Evolutionary conservation across 2,113 vertebrate species (phyloP), one percentile per base, ranked within the genome.

Genomic region (Pardalotus punctatus): DNA sequence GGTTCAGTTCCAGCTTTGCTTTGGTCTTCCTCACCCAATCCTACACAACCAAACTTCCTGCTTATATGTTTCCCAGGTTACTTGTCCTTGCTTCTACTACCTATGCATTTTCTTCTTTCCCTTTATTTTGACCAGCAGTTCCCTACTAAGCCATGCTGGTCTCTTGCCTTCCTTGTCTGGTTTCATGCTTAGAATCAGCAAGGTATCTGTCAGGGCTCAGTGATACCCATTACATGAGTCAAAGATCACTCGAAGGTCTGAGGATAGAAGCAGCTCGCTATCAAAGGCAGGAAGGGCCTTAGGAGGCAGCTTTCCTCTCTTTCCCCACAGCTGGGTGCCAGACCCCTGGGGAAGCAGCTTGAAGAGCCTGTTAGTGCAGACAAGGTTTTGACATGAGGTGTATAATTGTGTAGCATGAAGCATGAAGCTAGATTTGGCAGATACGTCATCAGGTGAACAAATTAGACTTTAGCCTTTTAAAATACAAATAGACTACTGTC

Each of bases 151-250:
- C 45, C 11, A 9, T 51, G 22, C 22, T 35, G 9, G 13, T 43
- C 45, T 76, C 31, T 43, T 36, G 27, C 27, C 33, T 45, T 36
- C 22, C 18, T 43, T 51, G 36, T 27, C 72, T 29, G 6, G 12
- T 86, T 67, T 51, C 7, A 3, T 77, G 22, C 45, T 58, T 38
- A 31, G 33, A 50, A 57, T 31, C 18, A 57, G 14, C 28, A 23
- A 40, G 14, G 15, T 64, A 20, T 5, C 31, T 57, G 9, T 35
- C 35, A 22, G 28, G 29, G 43, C 40, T 86, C 16, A 9, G 12
- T n/a, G 50, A 33, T 29, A 10, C 4, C 38, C 0, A 0, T 36
- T 36, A 60, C 5, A 13, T 7, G 31, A 1, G 2, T 40, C 5
- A 73, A 51, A 83, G 51, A 2, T 5, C 27, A 33, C 65, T 50